Evolutionary conservation across 2,797 vertebrate genomes (phyloP), one percentile per base, ranked within the genome.

Genomic region (Chelonia mydas): DNA sequence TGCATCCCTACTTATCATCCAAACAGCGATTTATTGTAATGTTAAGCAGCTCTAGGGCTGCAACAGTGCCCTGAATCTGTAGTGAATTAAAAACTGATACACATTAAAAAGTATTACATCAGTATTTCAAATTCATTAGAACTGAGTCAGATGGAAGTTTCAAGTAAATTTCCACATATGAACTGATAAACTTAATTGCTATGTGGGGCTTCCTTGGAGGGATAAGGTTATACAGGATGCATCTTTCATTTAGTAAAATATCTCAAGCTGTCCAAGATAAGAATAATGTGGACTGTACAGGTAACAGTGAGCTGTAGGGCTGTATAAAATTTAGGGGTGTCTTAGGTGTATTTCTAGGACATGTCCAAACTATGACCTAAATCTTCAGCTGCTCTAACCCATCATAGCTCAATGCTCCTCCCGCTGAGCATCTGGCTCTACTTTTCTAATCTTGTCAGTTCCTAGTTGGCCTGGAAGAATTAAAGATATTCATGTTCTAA

Each of bases 81-180:
- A 95, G 90, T 90, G 96, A 98, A 98, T 96, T 97, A 97, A 96
- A 98, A 98, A 96, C 97, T 98, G 96, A 97, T 97, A 96, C 55
- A 16, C 83, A 88, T 93, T 96, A 89, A 96, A 94, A 88, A 96
- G 87, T 90, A 97, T 98, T 92, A 95, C 97, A 97, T 98, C 96
- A 98, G 92, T 93, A 92, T 96, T 85, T 88, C 45, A 84, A 96
- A 97, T 95, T 92, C 0, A 0, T 89, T 93, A 81, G 78, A 94
- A 96, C 88, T 94, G 57, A 97, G 93, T 96, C 97, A 96, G 88
- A 93, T 90, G 96, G 96, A 95, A 97, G 97, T 95, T 94, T 53
- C 33, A 86, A 94, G 93, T 93, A 87, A 61, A 37, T 95, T 94
- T 84, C 90, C 91, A 97, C 94, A 87, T 94, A 95, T 96, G 97